These are phyloP conservation scores for Hypomecis punctinalis DNA, from an alignment of 2,888 invertebrate genomes.

Conservation along the genomic window DNA sequence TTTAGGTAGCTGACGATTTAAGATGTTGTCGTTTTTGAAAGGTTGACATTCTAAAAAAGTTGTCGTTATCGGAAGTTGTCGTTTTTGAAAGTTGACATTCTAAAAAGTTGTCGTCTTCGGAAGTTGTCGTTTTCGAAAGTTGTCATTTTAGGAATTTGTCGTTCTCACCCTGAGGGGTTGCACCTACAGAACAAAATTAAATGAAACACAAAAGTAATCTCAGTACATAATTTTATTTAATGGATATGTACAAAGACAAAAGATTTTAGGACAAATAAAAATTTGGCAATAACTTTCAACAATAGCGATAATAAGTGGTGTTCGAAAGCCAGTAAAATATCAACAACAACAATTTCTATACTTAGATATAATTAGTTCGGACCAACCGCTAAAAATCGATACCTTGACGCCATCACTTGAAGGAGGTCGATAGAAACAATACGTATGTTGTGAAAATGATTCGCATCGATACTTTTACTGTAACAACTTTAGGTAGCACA, in stretches of 20 bases:
- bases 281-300: constrained; percentile 81
- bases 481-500: too few species aligned
- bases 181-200: constrained; percentile 28
- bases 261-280: constrained; percentile 79
- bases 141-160: too few species aligned
- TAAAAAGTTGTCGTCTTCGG: too few species aligned
- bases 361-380: constrained; percentile 66
- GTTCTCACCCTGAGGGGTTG: too few species aligned
- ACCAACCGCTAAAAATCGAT: constrained; percentile 51
- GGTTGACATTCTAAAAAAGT: too few species aligned
- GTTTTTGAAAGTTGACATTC: too few species aligned
- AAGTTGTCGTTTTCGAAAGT: too few species aligned
- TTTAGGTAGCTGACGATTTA: too few species aligned
- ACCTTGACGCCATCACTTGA: constrained; percentile 50
- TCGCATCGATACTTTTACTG: too few species aligned
- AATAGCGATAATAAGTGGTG: constrained; percentile 75
- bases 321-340: constrained; percentile 74
- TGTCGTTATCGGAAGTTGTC: too few species aligned
- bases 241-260: constrained; percentile 83
- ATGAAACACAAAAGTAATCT: constrained; percentile 61
- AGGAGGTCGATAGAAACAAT: not conserved
- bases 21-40: too few species aligned
- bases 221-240: constrained; percentile 81
- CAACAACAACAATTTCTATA: constrained; percentile 73
- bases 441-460: too few species aligned